These are phyloP conservation scores for Oxystoma pomonae DNA, from an alignment of 2,888 invertebrate genomes.

Conservation along the genomic window DNA sequence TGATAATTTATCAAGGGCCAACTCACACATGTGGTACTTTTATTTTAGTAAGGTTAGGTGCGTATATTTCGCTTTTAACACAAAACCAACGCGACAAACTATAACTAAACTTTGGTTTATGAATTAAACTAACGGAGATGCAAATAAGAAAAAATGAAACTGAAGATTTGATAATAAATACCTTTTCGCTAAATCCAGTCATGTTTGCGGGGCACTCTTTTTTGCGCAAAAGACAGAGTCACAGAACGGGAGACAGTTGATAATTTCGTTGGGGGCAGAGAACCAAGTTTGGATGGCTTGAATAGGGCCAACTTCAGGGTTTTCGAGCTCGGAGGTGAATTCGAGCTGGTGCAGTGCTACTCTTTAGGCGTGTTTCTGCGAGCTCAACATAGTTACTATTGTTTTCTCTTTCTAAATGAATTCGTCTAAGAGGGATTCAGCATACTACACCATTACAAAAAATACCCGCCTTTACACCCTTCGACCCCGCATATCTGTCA, in stretches of 20 bases:
- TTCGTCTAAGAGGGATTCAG: too few species aligned
- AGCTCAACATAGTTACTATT: too few species aligned
- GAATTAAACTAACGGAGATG: constrained; percentile 4
- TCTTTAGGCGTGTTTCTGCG: too few species aligned
- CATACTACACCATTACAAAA: too few species aligned
- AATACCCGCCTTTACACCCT: too few species aligned
- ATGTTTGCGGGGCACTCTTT: constrained; percentile 57
- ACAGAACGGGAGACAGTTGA: not conserved
- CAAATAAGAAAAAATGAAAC: not conserved
- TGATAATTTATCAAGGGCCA: too few species aligned
- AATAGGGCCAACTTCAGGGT: too few species aligned
- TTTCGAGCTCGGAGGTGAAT: too few species aligned
- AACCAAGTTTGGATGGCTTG: not conserved
- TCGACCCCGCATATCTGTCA: too few species aligned
- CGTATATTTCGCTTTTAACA: not conserved
- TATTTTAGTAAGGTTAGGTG: not conserved
- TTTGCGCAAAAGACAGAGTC: constrained; percentile 58
- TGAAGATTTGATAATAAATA: constrained; percentile 36
- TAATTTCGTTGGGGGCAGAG: not conserved
- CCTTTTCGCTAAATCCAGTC: constrained; percentile 82
- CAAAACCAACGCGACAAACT: constrained; percentile 14
- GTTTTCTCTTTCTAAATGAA: too few species aligned
- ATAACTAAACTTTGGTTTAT: not conserved
- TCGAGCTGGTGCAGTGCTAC: too few species aligned
- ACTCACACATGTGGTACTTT: not conserved